Evolutionary conservation across 2,113 vertebrate genomes (phyloP), one percentile per base, ranked within the genome.

Genomic region (Zapornia atra): DNA sequence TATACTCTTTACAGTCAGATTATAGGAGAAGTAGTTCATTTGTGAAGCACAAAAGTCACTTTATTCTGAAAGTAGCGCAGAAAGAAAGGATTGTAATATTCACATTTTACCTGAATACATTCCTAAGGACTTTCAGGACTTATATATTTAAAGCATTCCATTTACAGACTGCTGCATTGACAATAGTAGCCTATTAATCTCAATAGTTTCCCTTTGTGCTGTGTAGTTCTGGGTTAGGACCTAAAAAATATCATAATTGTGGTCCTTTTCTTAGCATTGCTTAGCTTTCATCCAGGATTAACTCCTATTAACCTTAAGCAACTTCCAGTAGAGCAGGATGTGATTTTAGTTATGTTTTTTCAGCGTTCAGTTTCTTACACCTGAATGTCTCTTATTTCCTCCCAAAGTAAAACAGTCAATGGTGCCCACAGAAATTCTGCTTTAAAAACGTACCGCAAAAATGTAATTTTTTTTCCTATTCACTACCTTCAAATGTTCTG

Each of bases 41-140:
- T 80, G 60, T 69, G 65, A 85, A 77, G 63, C 88, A 95, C 72
- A 87, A 48, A 83, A 96, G 57, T 68, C 70, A 91, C 76, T 96
- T 94, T 57, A 85, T 89, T 92, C 68, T 69, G 71, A 96, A 84
- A 92, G n/a, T 44, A 70, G 48, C 50, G 82, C 26, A 31, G 33
- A 83, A 61, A 77, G 44, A 71, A 82, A 84, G 77, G 61, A 48
- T 4, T 60, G 8, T 6, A 92, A 79, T 72, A 71, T 66, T 79
- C 48, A 24, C 65, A 50, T 90, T 86, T 90, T 63, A 93, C 46
- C n/a, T 70, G 68, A 88, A 77, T 12, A 38, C 31, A 63, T 22
- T 93, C 56, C 72, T 88, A 65, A 83, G 76, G 50, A 86, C 56
- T 80, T 90, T 61, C 18, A 86, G 76, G 64, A 54, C 54, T 24